Conservation (phyloP, 2,797 vertebrate genomes). For the Dromococcyx pavoninus region DNA sequence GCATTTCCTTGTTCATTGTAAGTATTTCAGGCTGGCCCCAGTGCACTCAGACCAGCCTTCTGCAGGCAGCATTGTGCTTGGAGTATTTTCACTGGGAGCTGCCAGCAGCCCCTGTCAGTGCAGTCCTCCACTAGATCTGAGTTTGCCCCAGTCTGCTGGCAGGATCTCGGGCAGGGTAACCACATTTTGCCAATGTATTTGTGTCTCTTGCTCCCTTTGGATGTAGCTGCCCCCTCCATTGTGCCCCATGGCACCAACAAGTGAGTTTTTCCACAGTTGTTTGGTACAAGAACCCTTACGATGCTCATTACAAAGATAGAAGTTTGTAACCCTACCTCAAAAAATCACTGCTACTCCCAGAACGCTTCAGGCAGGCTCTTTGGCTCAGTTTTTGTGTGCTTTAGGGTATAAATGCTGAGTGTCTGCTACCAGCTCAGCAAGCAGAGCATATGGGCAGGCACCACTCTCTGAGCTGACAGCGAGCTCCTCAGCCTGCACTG, state of each 20-base stretch:
- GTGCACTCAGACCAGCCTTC: neutral
- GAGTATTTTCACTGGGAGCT: neutral
- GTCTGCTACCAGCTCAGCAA: neutral
- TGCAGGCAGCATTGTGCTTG: neutral
- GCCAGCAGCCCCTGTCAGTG: accelerated
- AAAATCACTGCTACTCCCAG: neutral
- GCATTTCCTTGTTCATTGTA: neutral
- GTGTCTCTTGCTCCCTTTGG: neutral
- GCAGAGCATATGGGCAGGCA: neutral
- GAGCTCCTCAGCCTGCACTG: neutral
- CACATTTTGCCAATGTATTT: neutral
- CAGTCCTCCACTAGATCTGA: neutral
- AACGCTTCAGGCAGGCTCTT: neutral
- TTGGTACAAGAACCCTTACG: neutral
- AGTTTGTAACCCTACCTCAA: neutral
- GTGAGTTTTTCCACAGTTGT: neutral
- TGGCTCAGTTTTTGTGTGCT: neutral
- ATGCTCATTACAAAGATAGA: accelerated
- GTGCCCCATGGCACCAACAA: neutral
- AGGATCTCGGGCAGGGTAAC: neutral
- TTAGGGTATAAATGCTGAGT: neutral
- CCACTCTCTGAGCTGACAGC: neutral
- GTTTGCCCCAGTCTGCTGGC: neutral
- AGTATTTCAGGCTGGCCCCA: neutral
- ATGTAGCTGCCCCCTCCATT: neutral